Base-by-base conservation (phyloP, 2,113 vertebrate species). In the Protomyctophum bolini region DNA sequence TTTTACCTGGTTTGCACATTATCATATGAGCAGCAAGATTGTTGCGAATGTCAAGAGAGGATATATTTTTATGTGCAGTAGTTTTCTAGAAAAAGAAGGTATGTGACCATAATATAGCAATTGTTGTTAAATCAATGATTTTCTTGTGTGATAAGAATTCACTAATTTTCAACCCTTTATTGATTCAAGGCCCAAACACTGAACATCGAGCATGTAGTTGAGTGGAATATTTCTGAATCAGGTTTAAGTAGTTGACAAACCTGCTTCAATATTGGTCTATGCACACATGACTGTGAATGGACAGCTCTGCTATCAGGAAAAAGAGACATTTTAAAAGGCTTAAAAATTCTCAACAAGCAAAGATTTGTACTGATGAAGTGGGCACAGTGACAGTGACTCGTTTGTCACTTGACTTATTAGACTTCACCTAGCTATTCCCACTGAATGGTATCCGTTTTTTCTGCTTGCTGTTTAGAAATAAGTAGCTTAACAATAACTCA, bases 21-120 rank as follows among this genome's bases (percentile, higher is more conserved):
- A 47, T 70, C 67, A 60, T 70, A 66, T 73, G 65, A 80, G 64
- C 57, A 61, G 74, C 77, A 46, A 79, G 82, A 66, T 29, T 55
- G 58, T 58, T 58, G 55, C 73, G 86, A 82, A 84, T 86, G 58
- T 77, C 54, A 81, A 84, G 62, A 83, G 77, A 86, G 55, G 82
- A 70, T 86, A 73, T 86, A 89, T 89, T 89, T 90, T 87, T 80
- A 86, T 81, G 84, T 91, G 90, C 87, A 91, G 81, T 88, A 84
- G 85, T 86, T 90, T 91, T 88, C 58, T 86, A 91, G 83, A 74
- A 74, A 82, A 80, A 68, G 15, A 14, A 6, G 55, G 68, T 77
- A 5, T 86, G 76, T 77, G 70, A 75, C 74, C 73, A 78, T 70
- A 63, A 63, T 66, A 45, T 65, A 87, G 58, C 77, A 68, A 69